phyloP scores from a whole-genome alignment of 2,113 vertebrate species.

The Toxotes chatareus region DNA sequence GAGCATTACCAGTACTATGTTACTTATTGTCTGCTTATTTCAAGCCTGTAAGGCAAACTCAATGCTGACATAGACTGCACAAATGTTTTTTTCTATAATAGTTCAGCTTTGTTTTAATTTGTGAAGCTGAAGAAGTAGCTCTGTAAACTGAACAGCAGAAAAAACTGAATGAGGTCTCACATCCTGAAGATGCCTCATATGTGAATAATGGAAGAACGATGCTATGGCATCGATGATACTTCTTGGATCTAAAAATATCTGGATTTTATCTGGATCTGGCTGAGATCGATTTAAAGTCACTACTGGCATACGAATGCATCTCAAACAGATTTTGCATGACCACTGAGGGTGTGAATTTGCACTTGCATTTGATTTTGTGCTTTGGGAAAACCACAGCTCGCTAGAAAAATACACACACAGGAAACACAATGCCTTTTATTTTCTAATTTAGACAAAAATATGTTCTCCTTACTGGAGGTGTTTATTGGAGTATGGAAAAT shows the following conservation, averaged over 20 bases:
- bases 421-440: too few relatives aligned
- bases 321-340: neutral
- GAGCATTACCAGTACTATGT: conserved; percentile 14
- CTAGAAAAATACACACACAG: neutral
- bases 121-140: neutral
- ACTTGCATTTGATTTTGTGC: neutral
- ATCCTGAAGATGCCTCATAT: neutral
- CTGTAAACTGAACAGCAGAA: neutral
- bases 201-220: neutral
- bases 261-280: neutral
- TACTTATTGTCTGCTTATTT: neutral
- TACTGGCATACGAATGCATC: neutral
- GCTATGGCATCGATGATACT: neutral
- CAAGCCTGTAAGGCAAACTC: neutral
- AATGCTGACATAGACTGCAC: neutral
- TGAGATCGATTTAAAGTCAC: neutral
- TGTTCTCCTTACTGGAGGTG: too few relatives aligned
- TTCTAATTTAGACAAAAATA: neutral
- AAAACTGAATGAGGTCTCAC: neutral
- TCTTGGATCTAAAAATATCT: neutral
- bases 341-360: neutral
- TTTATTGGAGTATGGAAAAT: neutral
- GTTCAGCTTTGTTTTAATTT: neutral
- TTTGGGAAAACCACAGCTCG: too few relatives aligned
- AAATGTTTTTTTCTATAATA: neutral